Evolutionary conservation across 2,113 vertebrate species (phyloP), one percentile per base, ranked within the genome.

Genomic region (Semnornis frantzii): DNA sequence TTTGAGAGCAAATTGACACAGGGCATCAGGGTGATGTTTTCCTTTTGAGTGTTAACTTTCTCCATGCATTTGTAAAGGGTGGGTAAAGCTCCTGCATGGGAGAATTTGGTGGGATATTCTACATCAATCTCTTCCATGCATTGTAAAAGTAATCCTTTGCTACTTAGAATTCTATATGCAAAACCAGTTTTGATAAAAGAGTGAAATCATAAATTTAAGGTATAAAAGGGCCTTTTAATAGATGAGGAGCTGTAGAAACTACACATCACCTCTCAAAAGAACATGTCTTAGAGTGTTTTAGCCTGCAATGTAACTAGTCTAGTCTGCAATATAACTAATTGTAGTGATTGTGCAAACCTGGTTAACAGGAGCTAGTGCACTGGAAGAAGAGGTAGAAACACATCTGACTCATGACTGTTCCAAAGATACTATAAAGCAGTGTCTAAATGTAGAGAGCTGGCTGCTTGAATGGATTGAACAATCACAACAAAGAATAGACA

Each of bases 31-130:
- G 10, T 79, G 14, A 1, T 54, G 19, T 12, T 76, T 73, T 80
- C 65, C 31, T 91, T 85, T 65, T 15, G 27, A 62, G 13, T 12
- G 0, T 44, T 44, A 23, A 34, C 73, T 83, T 85, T 68, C 28
- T 69, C 63, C 0, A 0, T 73, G 50, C 44, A 65, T 7, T 37
- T 11, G 10, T 17, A 89, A 57, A 79, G 16, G 0, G 5, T 1
- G 79, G 31, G 10, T 76, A 24, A 82, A 88, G 50, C 30, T 75
- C 18, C 42, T 77, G 15, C 28, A 23, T 37, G 37, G 72, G 54
- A 71, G 50, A 86, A 69, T 7, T 52, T 39, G 12, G 0, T 68
- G 23, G n/a, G 20, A 33, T 84, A 28, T 7, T 72, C 34, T 58
- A 7, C 52, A 14, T 68, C 4, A 55, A 66, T 68, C 30, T 31